phyloP scores from a whole-genome alignment of 2,888 invertebrate genomes.

The Sphaerophoria taeniata region DNA sequence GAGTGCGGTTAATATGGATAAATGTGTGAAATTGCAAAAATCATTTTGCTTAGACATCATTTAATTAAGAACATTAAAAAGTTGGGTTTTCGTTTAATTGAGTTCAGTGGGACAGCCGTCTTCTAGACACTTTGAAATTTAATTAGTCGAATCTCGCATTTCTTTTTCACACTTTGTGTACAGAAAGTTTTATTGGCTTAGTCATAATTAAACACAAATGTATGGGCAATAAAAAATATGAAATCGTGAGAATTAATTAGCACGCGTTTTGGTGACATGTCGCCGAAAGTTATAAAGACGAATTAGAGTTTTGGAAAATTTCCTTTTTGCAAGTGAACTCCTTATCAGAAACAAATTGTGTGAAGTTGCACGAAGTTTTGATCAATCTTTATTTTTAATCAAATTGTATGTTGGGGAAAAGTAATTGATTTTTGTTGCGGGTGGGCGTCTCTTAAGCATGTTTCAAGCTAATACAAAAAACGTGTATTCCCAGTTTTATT shows the following conservation, averaged over 20 bases:
- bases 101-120: conserved; percentile 57
- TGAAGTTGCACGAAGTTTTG: no score
- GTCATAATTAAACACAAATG: conserved; percentile 27
- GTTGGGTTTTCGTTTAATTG: conserved; percentile 42
- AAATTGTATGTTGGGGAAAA: no score
- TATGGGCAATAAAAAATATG: conserved; percentile 36
- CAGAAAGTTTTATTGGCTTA: conserved; percentile 47
- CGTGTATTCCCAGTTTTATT: no score
- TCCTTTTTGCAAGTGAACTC: neutral
- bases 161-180: neutral
- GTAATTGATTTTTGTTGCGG: no score
- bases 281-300: conserved; percentile 12
- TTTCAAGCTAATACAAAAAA: no score
- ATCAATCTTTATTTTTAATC: no score
- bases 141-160: conserved; percentile 37
- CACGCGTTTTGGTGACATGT: conserved; percentile 52
- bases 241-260: conserved; percentile 48
- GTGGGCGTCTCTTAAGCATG: no score
- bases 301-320: conserved; percentile 20
- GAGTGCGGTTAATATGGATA: neutral
- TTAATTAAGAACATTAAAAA: conserved; percentile 4
- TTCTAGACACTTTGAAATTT: conserved; percentile 54
- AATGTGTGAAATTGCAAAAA: conserved; percentile 9
- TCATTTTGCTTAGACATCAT: conserved; percentile 36
- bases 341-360: neutral